A percentile compares a stretch with the other conserved stretches of the same genome.
Conservation (phyloP, 2,797 vertebrate genomes). For the Zalophus californianus region DNA sequence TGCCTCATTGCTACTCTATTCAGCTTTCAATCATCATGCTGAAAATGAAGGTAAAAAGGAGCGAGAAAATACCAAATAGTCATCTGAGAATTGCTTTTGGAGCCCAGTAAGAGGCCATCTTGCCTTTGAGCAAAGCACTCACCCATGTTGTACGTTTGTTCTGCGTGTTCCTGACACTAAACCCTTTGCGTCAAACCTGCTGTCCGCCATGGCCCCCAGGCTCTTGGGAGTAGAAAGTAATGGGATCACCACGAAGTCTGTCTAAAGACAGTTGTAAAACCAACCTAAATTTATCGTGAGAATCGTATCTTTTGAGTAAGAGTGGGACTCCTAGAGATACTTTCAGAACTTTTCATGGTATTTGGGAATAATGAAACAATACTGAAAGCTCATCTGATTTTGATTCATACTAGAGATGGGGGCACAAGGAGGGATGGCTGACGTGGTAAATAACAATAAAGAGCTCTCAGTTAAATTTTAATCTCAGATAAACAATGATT, state of each 20-base stretch:
- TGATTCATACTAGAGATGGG: background rate
- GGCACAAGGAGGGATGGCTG: too few relatives aligned
- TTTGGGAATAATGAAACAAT: background rate
- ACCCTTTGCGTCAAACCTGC: too few relatives aligned
- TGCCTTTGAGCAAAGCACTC: too few relatives aligned
- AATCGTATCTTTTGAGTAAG: background rate
- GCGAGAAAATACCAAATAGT: background rate
- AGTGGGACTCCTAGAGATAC: background rate
- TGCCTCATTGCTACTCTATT: too few relatives aligned
- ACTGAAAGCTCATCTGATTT: background rate
- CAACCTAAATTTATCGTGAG: background rate
- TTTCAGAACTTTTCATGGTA: background rate
- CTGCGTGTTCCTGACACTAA: background rate
- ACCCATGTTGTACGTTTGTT: background rate
- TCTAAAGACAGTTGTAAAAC: background rate
- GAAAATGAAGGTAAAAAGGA: background rate
- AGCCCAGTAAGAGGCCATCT: background rate
- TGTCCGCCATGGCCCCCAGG: background rate
- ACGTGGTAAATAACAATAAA: background rate
- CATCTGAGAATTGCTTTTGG: background rate
- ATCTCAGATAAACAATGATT: background rate
- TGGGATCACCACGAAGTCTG: background rate
- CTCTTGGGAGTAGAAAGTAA: background rate
- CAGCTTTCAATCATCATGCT: background rate
- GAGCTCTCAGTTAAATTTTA: background rate